Evolutionary conservation across 2,113 vertebrate species (phyloP).

Genomic region (Crotalus horridus): DNA sequence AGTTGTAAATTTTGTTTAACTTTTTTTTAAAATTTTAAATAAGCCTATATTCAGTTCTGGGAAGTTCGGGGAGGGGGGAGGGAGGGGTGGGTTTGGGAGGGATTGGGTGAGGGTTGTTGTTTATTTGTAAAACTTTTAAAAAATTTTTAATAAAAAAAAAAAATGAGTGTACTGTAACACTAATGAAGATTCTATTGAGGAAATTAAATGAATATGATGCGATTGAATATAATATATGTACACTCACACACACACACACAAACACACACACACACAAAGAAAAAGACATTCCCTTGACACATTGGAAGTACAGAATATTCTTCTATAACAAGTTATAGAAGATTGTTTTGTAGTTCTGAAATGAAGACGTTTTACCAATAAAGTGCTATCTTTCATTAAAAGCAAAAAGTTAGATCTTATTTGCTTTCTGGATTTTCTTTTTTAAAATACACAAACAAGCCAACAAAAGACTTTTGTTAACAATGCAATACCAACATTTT

Average conservation of each 20-base stretch:
- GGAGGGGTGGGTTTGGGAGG: too few species aligned
- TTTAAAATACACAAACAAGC: background rate
- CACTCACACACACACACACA: background rate
- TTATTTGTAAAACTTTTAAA: too few species aligned
- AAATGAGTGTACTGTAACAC: background rate
- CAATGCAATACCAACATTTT: background rate
- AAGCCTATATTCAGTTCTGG: too few species aligned
- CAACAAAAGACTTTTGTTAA: background rate
- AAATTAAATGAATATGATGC: constrained; percentile 19
- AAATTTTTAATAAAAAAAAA: too few species aligned
- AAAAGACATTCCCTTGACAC: background rate
- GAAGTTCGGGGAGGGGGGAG: too few species aligned
- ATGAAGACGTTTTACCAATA: background rate
- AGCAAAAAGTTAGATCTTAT: background rate
- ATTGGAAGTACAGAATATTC: background rate
- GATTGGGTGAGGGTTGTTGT: too few species aligned
- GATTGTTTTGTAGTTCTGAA: background rate
- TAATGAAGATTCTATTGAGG: constrained; percentile 21
- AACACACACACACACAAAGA: background rate
- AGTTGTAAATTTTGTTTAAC: too few species aligned
- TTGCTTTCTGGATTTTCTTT: background rate
- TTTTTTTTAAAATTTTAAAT: too few species aligned
- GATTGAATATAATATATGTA: background rate
- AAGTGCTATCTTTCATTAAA: constrained; percentile 18
- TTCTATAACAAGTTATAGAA: background rate